Conservation (phyloP, 2,113 vertebrate species). For the Meriones unguiculatus region DNA sequence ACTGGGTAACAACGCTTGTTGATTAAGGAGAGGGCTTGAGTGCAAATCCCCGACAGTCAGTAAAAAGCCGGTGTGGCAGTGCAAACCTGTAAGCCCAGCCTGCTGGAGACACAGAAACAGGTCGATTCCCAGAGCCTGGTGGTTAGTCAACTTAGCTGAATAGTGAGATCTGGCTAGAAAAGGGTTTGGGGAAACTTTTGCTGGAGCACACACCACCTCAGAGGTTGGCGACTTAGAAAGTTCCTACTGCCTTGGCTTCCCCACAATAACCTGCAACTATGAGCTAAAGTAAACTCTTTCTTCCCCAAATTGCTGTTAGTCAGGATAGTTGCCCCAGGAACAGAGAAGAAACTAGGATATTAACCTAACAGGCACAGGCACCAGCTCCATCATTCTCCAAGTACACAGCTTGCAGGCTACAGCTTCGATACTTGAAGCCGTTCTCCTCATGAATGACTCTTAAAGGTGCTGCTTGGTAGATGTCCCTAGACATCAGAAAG, state of each 20-base stretch:
- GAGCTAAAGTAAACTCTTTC: neutral
- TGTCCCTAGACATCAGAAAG: neutral
- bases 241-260: neutral
- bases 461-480: neutral
- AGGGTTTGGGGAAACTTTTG: neutral
- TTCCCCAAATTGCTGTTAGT: neutral
- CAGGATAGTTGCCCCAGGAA: neutral
- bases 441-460: neutral
- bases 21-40: neutral
- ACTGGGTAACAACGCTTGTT: neutral
- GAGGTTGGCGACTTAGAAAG: neutral
- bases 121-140: too few species aligned
- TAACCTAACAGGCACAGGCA: neutral
- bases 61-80: neutral
- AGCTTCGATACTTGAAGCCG: fast-evolving
- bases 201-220: neutral
- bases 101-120: neutral
- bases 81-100: neutral
- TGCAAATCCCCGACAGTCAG: too few species aligned
- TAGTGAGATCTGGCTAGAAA: too few species aligned
- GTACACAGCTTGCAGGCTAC: neutral
- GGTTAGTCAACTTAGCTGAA: neutral
- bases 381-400: neutral
- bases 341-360: too few species aligned
- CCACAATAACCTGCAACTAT: neutral